A percentile compares a stretch with the other conserved stretches of the same genome.
phyloP scores from a whole-genome alignment of 2,888 invertebrate genomes.

The Penaeus monodon region DNA sequence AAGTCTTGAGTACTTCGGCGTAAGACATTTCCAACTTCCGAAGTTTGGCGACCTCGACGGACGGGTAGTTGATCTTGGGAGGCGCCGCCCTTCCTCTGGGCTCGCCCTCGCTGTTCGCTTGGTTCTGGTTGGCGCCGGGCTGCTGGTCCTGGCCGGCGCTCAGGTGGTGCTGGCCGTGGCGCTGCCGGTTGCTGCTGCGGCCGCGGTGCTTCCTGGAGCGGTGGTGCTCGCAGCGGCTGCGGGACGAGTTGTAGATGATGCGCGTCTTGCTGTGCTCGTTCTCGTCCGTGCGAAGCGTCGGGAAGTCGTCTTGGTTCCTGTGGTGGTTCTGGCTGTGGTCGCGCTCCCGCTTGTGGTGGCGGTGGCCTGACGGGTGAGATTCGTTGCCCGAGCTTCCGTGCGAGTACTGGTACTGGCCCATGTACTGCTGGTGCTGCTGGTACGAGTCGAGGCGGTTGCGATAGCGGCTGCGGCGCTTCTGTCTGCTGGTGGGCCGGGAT shows the following conservation, averaged over 20 bases:
- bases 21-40: slow-evolving; percentile 86
- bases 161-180: neutral
- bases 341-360: slow-evolving; percentile 9
- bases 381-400: slow-evolving; percentile 15
- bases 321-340: slow-evolving; percentile 10
- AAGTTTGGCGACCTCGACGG: slow-evolving; percentile 85
- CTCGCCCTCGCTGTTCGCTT: slow-evolving; percentile 5
- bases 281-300: slow-evolving; percentile 15
- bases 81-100: neutral
- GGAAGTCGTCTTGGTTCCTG: slow-evolving; percentile 26
- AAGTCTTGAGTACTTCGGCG: slow-evolving; percentile 79
- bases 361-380: slow-evolving; percentile 12
- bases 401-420: slow-evolving; percentile 27
- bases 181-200: slow-evolving; percentile 20
- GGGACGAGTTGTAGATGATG: slow-evolving; percentile 37
- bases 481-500: slow-evolving; percentile 54
- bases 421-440: slow-evolving; percentile 28
- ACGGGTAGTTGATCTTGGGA: slow-evolving; percentile 68
- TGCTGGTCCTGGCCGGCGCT: neutral
- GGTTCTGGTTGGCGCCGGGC: slow-evolving; percentile 4
- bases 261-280: slow-evolving; percentile 23
- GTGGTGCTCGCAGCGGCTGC: slow-evolving; percentile 48
- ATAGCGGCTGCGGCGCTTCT: slow-evolving; percentile 40
- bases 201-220: slow-evolving; percentile 38
- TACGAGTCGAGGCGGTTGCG: slow-evolving; percentile 16